Percentiles rank a stretch among this genome's conserved stretches.
Evolutionary conservation across 2,888 invertebrate species (phyloP).

Genomic region (Lomographa bimaculata): DNA sequence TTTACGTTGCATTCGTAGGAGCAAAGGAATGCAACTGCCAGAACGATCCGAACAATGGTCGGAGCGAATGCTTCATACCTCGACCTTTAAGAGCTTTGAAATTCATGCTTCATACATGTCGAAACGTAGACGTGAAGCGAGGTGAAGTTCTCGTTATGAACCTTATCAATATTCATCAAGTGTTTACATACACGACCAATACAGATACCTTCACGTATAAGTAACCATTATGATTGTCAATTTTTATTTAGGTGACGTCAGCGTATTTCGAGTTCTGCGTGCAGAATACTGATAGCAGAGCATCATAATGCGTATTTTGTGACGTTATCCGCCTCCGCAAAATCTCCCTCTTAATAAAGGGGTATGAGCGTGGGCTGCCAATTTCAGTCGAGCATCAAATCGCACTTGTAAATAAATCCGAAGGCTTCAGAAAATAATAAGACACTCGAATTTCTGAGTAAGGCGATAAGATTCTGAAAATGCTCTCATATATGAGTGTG

Average conservation of each 20-base stretch:
- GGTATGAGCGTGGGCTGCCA: conserved; percentile 37
- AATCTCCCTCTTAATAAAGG: conserved; percentile 32
- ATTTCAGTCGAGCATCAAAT: conserved; percentile 24
- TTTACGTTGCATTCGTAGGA: conserved; percentile 46
- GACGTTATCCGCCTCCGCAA: conserved; percentile 53
- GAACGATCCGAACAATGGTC: conserved; percentile 50
- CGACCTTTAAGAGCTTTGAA: conserved; percentile 38
- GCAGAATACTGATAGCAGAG: conserved; percentile 33
- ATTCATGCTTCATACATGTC: conserved; percentile 30
- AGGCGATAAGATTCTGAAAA: conserved; percentile 18
- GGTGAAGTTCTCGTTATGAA: conserved; percentile 8
- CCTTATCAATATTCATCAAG: conserved; percentile 29
- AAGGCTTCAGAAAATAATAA: conserved; percentile 20
- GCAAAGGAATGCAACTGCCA: conserved; percentile 48
- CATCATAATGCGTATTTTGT: conserved; percentile 36
- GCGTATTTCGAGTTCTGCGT: conserved; percentile 29
- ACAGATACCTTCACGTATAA: conserved; percentile 27
- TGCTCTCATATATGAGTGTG: not conserved
- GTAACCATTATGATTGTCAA: conserved; percentile 15
- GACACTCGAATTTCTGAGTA: conserved; percentile 13
- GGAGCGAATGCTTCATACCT: conserved; percentile 27
- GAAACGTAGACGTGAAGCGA: conserved; percentile 20
- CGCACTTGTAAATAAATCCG: conserved; percentile 30
- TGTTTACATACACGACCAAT: conserved; percentile 19
- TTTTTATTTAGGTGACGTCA: conserved; percentile 37